Base-by-base conservation (phyloP, 2,113 vertebrate species). In the Caretta caretta region DNA sequence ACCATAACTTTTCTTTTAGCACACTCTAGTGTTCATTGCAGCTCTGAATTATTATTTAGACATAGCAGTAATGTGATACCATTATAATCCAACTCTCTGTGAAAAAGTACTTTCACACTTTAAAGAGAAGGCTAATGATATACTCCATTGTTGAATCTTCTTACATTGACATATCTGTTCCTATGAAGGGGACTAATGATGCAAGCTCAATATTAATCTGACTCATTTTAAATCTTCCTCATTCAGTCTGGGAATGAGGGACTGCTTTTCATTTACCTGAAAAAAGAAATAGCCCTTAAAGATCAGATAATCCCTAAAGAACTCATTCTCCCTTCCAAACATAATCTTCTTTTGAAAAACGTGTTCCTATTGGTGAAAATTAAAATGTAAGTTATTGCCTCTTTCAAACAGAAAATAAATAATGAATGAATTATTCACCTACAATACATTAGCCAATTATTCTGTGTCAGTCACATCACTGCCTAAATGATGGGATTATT, bases 21-120 rank as follows among this genome's bases (percentile, higher is more conserved):
- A 59, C 96, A 88, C 93, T 83, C 97, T 96, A 79, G 92, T 5
- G 95, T 22, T 69, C 42, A 35, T 8, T 0, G 46, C 14, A 54
- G 88, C 57, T 46, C 42, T 48, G 42, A 78, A 78, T 46, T 78
- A 78, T 42, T 76, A 46, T 6, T 78, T 78, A 27, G 42, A 1
- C 1, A 2, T 42, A 0, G 0, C 4, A 9, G 2, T 1, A 42
- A 72, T 38, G 3, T 0, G 8, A 2, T 24, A 50, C 1, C 62
- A 1, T 29, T 5, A 1, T 0, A 11, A 80, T 3, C 10, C 50
- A 1, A 2, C 80, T 5, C 49, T 25, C 5, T 2, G 2, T 3
- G 5, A 87, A 42, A 31, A 93, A 38, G 35, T 29, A 46, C 69
- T 69, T 42, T 16, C 27, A 29, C 53, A 0, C 17, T 5, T 4